These are phyloP conservation scores for Miniopterus natalensis DNA, from an alignment of 2,113 vertebrate species.

Conservation along the genomic window DNA sequence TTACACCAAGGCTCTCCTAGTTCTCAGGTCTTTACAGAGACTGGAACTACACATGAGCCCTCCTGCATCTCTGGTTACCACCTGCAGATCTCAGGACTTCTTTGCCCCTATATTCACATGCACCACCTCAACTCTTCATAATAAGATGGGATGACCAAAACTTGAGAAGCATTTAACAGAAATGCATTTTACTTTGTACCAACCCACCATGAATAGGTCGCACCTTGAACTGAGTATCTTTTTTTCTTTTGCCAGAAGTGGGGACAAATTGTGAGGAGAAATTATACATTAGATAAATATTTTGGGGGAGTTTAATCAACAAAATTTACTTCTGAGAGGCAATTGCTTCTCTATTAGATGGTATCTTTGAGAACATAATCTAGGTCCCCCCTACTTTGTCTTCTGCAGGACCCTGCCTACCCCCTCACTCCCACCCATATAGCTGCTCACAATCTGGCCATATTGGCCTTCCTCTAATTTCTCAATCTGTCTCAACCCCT, in stretches of 20 bases:
- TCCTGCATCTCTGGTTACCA: background rate
- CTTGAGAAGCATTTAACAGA: background rate
- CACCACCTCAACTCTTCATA: background rate
- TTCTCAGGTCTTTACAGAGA: background rate
- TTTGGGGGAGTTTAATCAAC: background rate
- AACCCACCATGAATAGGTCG: too few species aligned
- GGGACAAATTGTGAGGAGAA: background rate
- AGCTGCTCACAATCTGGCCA: fast-evolving
- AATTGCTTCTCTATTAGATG: background rate
- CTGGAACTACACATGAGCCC: background rate
- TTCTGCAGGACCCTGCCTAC: background rate
- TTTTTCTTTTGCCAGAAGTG: background rate
- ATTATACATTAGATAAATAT: background rate
- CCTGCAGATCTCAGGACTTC: background rate
- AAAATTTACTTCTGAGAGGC: background rate
- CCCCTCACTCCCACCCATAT: background rate
- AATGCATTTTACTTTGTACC: background rate
- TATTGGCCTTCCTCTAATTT: background rate
- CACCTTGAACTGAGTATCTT: background rate
- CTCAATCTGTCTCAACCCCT: background rate
- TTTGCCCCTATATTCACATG: background rate
- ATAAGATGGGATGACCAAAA: background rate
- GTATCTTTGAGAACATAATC: background rate
- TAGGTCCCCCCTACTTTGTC: background rate
- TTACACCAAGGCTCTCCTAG: too few species aligned